Evolutionary conservation across 2,888 invertebrate genomes (phyloP).

Genomic region (Dione juno): DNA sequence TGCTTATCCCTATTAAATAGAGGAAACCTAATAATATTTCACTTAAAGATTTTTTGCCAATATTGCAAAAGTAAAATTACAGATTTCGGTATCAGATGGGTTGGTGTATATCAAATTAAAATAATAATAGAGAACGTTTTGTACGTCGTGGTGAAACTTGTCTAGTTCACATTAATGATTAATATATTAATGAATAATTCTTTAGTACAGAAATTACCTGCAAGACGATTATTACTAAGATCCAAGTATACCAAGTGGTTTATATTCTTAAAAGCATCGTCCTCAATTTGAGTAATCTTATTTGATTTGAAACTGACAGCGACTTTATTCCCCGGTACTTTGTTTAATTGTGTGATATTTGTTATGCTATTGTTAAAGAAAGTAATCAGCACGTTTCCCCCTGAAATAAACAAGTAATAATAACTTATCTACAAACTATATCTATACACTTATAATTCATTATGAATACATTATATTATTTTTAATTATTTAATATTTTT

Average conservation of each 20-base stretch:
- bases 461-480: too few species aligned
- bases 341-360: conserved; percentile 72
- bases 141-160: conserved; percentile 1
- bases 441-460: too few species aligned
- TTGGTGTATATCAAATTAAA: too few species aligned
- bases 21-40: too few species aligned
- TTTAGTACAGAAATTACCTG: conserved; percentile 64
- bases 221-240: conserved; percentile 82
- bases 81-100: too few species aligned
- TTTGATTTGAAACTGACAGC: conserved; percentile 82
- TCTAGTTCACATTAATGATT: conserved; percentile 26
- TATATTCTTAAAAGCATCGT: conserved; percentile 79
- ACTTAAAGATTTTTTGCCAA: too few species aligned
- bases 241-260: conserved; percentile 80
- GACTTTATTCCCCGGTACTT: conserved; percentile 69
- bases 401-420: conserved; percentile 54
- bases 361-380: conserved; percentile 83
- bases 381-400: conserved; percentile 76
- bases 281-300: conserved; percentile 76
- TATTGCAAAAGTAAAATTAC: too few species aligned
- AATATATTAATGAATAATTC: too few species aligned
- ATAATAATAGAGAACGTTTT: neutral
- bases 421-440: neutral
- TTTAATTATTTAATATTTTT: neutral
- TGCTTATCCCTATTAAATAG: too few species aligned